Evolutionary conservation across 2,113 vertebrate species (phyloP).

Genomic region (Ursus arctos): DNA sequence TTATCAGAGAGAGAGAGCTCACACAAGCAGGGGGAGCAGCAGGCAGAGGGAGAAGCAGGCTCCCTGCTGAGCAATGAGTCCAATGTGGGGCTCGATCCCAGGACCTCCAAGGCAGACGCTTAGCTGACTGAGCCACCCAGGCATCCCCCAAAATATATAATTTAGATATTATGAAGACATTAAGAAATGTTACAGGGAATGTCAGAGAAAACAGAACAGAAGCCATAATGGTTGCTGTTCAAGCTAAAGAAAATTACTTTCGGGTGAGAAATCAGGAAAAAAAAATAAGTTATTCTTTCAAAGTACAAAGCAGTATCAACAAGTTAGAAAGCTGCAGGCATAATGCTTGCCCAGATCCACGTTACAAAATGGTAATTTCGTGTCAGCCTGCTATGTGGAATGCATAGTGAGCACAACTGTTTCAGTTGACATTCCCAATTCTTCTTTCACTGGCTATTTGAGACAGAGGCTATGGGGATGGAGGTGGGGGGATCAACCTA

Average conservation of each 20-base stretch:
- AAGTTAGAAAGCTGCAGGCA: not conserved
- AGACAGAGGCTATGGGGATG: not conserved
- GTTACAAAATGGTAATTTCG: not conserved
- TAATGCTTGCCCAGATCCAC: not conserved
- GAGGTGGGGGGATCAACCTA: not conserved
- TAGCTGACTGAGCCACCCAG: no score
- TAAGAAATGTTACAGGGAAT: slow-evolving; percentile 12
- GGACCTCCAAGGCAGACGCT: no score
- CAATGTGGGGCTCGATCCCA: no score
- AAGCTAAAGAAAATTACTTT: slow-evolving; percentile 30
- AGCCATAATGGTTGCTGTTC: slow-evolving; percentile 12
- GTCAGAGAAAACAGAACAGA: not conserved
- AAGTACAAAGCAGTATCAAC: not conserved
- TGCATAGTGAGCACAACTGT: not conserved
- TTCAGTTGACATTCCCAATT: not conserved
- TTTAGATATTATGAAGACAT: slow-evolving; percentile 1
- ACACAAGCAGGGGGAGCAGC: no score
- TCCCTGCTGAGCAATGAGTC: no score
- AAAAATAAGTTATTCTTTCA: not conserved
- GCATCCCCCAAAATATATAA: not conserved
- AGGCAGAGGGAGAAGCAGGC: no score
- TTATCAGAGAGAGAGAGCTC: no score
- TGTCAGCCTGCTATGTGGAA: not conserved
- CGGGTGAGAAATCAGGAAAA: not conserved
- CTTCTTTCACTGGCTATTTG: not conserved